A percentile compares a stretch with the other conserved stretches of the same genome.
phyloP scores from a whole-genome alignment of 2,888 invertebrate genomes.

The Xiphydria camelus region DNA sequence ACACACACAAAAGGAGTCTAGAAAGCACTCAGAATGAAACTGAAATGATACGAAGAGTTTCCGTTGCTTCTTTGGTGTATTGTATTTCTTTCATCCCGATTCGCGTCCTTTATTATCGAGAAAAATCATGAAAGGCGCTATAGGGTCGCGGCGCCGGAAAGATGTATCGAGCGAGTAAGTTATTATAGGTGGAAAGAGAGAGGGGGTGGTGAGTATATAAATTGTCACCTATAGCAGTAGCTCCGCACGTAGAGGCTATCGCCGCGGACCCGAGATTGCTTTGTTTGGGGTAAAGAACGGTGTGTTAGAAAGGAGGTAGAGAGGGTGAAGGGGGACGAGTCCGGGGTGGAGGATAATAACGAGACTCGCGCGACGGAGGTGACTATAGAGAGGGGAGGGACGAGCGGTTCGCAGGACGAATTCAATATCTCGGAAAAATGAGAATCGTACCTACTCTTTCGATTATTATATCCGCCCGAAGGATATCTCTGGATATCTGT shows the following conservation, averaged over 20 bases:
- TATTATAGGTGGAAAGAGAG: slow-evolving; percentile 43
- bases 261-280: slow-evolving; percentile 46
- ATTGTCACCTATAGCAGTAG: slow-evolving; percentile 54
- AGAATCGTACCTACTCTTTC: too few relatives aligned
- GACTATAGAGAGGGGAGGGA: slow-evolving; percentile 6
- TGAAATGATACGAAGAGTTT: too few relatives aligned
- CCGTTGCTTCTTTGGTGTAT: too few relatives aligned
- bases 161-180: slow-evolving; percentile 53
- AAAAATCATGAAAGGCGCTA: slow-evolving; percentile 36
- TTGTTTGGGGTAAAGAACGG: slow-evolving; percentile 51
- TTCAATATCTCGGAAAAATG: slow-evolving; percentile 41
- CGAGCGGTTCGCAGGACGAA: too few relatives aligned
- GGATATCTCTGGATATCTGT: too few relatives aligned
- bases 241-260: slow-evolving; percentile 47
- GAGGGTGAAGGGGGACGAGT: slow-evolving; percentile 4
- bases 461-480: too few relatives aligned
- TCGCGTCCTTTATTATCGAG: too few relatives aligned
- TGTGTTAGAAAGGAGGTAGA: slow-evolving; percentile 14
- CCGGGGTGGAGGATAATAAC: slow-evolving; percentile 11
- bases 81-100: too few relatives aligned
- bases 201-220: slow-evolving; percentile 53
- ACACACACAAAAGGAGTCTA: too few relatives aligned
- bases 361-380: slow-evolving; percentile 5
- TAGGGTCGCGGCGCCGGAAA: slow-evolving; percentile 42
- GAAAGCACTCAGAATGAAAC: too few relatives aligned